Evolutionary conservation across 2,888 invertebrate species (phyloP), one percentile per base, ranked within the genome.

Genomic region (Eurytoma adleriae): DNA sequence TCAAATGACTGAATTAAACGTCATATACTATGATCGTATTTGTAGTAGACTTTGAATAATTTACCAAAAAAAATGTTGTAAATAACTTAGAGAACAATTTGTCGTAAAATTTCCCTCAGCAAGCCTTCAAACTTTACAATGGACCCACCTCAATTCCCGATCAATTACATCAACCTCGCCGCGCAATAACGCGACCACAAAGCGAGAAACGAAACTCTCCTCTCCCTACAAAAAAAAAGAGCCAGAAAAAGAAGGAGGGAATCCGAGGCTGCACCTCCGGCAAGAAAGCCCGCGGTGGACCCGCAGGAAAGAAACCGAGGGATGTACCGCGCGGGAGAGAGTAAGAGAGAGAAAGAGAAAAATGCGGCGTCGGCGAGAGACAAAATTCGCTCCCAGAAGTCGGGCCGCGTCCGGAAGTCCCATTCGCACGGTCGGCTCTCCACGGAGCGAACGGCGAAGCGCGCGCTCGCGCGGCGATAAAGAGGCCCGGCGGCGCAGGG

Each of bases 331-430:
- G 10, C 3, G 3, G 30, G 30, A 30, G 40, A 14, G 50, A 30
- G 16, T 24, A 4, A 68, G 52, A 40, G 24, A 52, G 27, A 16
- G 16, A 13, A 5, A n/a, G 24, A 64, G 78, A 79, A 70, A 78
- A 76, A 81, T 79, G 81, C 68, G 78, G 59, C 64, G 59, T 57
- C 75, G 81, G 64, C 79, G 61, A 56, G 64, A 74, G 69, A 77
- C 78, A 78, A 81, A 79, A 79, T 79, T 73, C 81, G 79, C 81
- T 82, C 77, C 81, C 82, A 82, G 79, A 81, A 79, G 66, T 64
- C 57, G 27, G n/a, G 56, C 48, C 50, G 52, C 78, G 73, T 79
- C 82, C 82, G 82, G 82, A 82, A 82, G 82, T 82, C 82, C 73
- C 77, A 82, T 82, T 82, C 82, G 82, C 82, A 82, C 82, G 82